These are phyloP conservation scores for Paracentrotus lividus DNA, from an alignment of 53 echinoderm and acorn worm species.

Conservation along the genomic window DNA sequence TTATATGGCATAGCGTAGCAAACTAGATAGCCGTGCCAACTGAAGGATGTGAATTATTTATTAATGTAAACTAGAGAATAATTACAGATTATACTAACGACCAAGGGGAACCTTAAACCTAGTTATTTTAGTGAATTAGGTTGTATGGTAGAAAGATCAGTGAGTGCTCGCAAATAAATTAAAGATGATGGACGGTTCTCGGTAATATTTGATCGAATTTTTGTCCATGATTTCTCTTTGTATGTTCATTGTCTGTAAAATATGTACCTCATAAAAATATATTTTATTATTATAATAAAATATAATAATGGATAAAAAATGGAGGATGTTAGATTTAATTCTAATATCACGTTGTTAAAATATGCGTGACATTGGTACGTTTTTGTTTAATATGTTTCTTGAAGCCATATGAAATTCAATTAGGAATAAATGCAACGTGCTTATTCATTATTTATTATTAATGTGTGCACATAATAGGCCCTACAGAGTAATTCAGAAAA, in stretches of 20 bases:
- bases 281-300: no score
- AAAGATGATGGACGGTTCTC: background rate
- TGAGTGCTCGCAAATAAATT: background rate
- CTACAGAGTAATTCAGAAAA: no score
- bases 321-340: no score
- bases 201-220: constrained; percentile 3
- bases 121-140: constrained; percentile 39
- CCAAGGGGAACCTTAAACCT: background rate
- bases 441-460: no score
- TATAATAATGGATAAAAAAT: no score
- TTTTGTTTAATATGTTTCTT: no score
- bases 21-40: background rate
- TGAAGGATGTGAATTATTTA: background rate
- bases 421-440: no score
- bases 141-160: background rate
- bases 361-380: no score
- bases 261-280: no score
- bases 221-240: background rate
- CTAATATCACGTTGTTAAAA: no score
- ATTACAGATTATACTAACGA: background rate
- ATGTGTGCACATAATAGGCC: no score
- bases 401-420: no score
- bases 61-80: background rate
- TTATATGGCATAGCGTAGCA: background rate
- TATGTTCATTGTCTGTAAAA: background rate